These are phyloP conservation scores for Cantharis lateralis DNA, from an alignment of 2,888 invertebrate genomes.

Conservation along the genomic window DNA sequence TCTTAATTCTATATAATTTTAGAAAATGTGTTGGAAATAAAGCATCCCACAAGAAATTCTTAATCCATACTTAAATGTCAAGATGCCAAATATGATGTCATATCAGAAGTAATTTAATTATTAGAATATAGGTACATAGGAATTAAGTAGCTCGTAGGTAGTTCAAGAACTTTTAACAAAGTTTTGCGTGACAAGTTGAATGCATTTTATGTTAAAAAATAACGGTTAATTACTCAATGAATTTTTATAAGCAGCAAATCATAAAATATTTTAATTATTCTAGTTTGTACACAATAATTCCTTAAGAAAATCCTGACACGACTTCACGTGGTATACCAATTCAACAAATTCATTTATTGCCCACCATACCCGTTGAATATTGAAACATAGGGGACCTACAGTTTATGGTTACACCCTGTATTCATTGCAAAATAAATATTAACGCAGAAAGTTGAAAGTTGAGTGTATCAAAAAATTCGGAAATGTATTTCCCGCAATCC, in stretches of 20 bases:
- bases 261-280: background rate
- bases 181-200: conserved; percentile 9
- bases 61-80: conserved; percentile 6
- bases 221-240: background rate
- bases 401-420: too few relatives aligned
- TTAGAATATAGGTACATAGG: conserved; percentile 2
- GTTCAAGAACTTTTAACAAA: conserved; percentile 2
- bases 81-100: conserved; percentile 11
- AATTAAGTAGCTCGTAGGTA: conserved; percentile 4
- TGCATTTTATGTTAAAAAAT: conserved; percentile 6
- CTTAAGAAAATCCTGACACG: background rate
- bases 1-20: background rate
- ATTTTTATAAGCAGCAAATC: background rate
- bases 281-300: background rate
- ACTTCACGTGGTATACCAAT: too few relatives aligned
- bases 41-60: conserved; percentile 6
- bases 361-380: too few relatives aligned
- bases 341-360: too few relatives aligned
- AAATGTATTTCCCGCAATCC: too few relatives aligned
- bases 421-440: too few relatives aligned
- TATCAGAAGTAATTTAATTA: conserved; percentile 8
- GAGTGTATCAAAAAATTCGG: too few relatives aligned
- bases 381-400: too few relatives aligned
- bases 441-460: too few relatives aligned
- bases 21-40: background rate